Base-by-base conservation (phyloP, 2,888 invertebrate species). In the Agriopis marginaria region DNA sequence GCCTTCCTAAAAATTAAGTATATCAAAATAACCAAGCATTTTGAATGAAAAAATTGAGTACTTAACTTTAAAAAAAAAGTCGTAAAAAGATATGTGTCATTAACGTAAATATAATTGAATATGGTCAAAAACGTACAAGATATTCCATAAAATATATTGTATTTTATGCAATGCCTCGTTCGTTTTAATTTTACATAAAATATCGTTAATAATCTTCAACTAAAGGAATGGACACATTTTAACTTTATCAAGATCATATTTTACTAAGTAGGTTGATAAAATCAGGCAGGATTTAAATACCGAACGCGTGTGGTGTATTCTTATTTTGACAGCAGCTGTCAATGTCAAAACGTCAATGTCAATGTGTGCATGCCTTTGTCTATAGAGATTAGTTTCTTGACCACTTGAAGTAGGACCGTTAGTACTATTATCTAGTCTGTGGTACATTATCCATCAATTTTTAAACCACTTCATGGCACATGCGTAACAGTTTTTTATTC, bases 241-340 rank as follows among this genome's bases (percentile, higher is more conserved):
- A 45, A 53, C 39, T 23, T 61, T 69, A 73, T 73, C 70, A 68
- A 66, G 71, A 74, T 71, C 73, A 56, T 67, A 65, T 63, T 51
- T 69, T 72, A 70, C 67, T 53, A 73, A 72, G 66, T 63, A 68
- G 62, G 54, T 40, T 14, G 72, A 73, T 76, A 76, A 73, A 69
- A 75, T 75, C 75, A 40, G 63, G 56, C 68, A 66, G 71, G 68
- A 73, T 75, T 76, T 76, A 71, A 76, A 76, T 76, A 71, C 66
- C 76, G 68, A 66, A 60, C 73, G 72, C 73, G 75, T 76, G 75
- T 72, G 76, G 76, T 70, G 66, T 71, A 69, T 75, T 72, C 66
- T 66, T 75, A 70, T 76, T 76, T 75, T 76, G 77, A 77, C 76
- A 77, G 75, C 73, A 49, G 73, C 73, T 75, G 76, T 77, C 77